phyloP scores from a whole-genome alignment of 2,797 vertebrate species.

The Sphenodon punctatus region DNA sequence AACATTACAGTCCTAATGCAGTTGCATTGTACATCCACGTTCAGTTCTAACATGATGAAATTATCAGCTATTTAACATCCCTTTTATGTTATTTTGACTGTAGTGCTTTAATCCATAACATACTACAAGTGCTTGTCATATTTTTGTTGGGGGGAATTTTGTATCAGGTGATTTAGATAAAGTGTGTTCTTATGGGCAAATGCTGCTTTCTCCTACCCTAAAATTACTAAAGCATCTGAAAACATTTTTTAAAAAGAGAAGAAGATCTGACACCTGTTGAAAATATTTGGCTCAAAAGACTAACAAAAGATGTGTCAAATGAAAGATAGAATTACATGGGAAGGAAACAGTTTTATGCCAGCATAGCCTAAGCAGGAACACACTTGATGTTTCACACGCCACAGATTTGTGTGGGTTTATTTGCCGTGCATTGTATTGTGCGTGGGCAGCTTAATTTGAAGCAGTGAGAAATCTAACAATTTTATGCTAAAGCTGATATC shows the following conservation, averaged over 20 bases:
- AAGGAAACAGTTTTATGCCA: slow-evolving; percentile 29
- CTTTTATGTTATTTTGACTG: slow-evolving; percentile 49
- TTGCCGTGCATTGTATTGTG: slow-evolving; percentile 8
- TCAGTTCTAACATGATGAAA: slow-evolving; percentile 43
- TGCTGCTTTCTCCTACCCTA: background rate
- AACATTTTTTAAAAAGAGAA: background rate
- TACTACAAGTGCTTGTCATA: slow-evolving; percentile 29
- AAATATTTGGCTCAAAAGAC: slow-evolving; percentile 35
- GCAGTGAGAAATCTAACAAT: slow-evolving; percentile 13
- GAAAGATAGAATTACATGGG: slow-evolving; percentile 11
- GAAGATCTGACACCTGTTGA: slow-evolving; percentile 24
- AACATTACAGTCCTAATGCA: slow-evolving; percentile 28
- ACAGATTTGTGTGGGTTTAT: background rate
- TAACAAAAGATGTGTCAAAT: slow-evolving; percentile 34
- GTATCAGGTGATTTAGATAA: background rate
- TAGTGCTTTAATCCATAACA: slow-evolving; percentile 47
- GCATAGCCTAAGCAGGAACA: background rate
- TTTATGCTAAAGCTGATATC: slow-evolving; percentile 26
- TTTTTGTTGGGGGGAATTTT: slow-evolving; percentile 12
- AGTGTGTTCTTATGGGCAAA: background rate
- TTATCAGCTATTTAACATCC: slow-evolving; percentile 58
- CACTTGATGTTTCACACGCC: background rate
- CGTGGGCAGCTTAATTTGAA: slow-evolving; percentile 12
- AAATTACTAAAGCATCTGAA: background rate
- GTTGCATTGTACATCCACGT: background rate